Evolutionary conservation across 2,797 vertebrate genomes (phyloP).

Genomic region (Myotis daubentonii): DNA sequence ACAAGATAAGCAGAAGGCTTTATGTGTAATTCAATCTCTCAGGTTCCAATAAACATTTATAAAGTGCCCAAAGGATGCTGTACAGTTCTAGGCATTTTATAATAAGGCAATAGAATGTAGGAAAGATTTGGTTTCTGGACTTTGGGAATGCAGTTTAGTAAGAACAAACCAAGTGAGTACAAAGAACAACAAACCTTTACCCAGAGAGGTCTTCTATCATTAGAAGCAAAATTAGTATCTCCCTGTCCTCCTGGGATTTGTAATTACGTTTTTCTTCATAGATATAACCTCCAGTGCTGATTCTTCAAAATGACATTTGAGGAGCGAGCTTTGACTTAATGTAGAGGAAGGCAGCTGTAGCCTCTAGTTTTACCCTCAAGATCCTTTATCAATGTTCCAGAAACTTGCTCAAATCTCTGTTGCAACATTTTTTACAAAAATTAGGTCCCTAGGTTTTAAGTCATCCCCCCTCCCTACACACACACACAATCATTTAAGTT

Average conservation of each 20-base stretch:
- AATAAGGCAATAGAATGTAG: neutral
- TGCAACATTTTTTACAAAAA: conserved; percentile 33
- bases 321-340: neutral
- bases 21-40: conserved; percentile 59
- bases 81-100: conserved; percentile 58
- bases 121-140: conserved; percentile 50
- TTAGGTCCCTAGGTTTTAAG: conserved; percentile 7
- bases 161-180: conserved; percentile 51
- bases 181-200: conserved; percentile 40
- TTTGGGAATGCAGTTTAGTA: conserved; percentile 40
- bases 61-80: conserved; percentile 26
- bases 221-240: conserved; percentile 12
- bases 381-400: neutral
- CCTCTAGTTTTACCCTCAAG: neutral
- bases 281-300: neutral
- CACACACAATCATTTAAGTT: neutral
- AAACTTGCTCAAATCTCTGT: neutral
- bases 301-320: neutral
- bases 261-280: neutral
- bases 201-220: neutral
- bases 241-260: neutral
- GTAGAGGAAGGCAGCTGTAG: neutral
- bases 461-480: neutral
- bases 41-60: conserved; percentile 66
- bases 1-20: conserved; percentile 66